Conservation (phyloP, 2,888 invertebrate genomes). For the Thumatha senex region DNA sequence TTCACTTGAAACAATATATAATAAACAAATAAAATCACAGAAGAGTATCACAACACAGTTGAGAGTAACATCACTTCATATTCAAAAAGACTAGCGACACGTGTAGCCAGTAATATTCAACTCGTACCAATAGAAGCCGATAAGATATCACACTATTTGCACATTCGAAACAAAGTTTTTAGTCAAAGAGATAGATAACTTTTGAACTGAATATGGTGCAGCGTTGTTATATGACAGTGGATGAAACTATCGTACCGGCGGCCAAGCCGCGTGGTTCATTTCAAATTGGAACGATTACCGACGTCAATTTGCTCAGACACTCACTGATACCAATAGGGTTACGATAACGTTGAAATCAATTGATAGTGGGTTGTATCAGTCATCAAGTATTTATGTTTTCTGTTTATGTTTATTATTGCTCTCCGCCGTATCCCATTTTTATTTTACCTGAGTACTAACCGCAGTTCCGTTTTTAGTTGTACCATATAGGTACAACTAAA, state of each 20-base stretch:
- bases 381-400: not conserved
- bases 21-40: slow-evolving; percentile 24
- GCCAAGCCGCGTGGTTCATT: slow-evolving; percentile 36
- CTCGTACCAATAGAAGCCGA: slow-evolving; percentile 63
- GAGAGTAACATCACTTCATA: slow-evolving; percentile 55
- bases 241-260: slow-evolving; percentile 40
- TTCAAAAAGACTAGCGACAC: slow-evolving; percentile 41
- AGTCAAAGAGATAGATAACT: slow-evolving; percentile 54
- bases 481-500: too few relatives aligned
- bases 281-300: slow-evolving; percentile 57
- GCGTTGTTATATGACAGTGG: slow-evolving; percentile 42
- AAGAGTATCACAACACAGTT: slow-evolving; percentile 29
- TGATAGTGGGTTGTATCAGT: slow-evolving; percentile 10
- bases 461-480: too few relatives aligned
- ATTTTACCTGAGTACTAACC: too few relatives aligned
- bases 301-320: slow-evolving; percentile 57
- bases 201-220: slow-evolving; percentile 40
- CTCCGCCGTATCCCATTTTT: not conserved
- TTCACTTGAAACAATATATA: slow-evolving; percentile 27
- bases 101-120: slow-evolving; percentile 54
- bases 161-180: slow-evolving; percentile 60
- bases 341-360: slow-evolving; percentile 29
- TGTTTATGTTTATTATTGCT: too few relatives aligned
- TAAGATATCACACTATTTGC: slow-evolving; percentile 71
- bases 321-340: slow-evolving; percentile 34